Conservation (phyloP, 2,113 vertebrate genomes). For the Chionodraco myersi region DNA sequence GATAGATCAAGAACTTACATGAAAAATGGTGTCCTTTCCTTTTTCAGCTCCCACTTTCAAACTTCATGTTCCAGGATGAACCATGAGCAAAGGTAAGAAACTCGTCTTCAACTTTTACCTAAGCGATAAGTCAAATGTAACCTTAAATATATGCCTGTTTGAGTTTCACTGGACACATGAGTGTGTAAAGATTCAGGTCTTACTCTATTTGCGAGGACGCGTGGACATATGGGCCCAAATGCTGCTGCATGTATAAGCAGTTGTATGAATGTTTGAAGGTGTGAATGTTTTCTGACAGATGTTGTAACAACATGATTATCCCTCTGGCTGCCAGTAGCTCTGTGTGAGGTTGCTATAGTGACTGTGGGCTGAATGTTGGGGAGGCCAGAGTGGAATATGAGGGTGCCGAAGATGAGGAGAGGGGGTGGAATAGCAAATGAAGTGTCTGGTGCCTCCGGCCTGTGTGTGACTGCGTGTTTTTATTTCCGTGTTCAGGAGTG, state of each 20-base stretch:
- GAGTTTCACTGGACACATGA: too few species aligned
- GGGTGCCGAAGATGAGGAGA: constrained; percentile 61
- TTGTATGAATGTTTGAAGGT: constrained; percentile 18
- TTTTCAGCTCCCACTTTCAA: constrained; percentile 71
- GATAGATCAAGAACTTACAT: constrained; percentile 45
- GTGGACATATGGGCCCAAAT: constrained; percentile 31
- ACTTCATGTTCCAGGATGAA: constrained; percentile 65
- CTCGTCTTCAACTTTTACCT: neutral
- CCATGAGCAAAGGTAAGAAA: constrained; percentile 77
- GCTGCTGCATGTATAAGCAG: constrained; percentile 18
- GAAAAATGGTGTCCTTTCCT: constrained; percentile 49
- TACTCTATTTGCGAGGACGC: constrained; percentile 2
- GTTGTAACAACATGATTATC: constrained; percentile 65
- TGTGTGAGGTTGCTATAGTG: constrained; percentile 76
- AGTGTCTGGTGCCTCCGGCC: constrained; percentile 58
- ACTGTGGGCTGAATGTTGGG: constrained; percentile 70
- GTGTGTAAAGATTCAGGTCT: neutral
- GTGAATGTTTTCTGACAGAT: constrained; percentile 59
- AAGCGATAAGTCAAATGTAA: too few species aligned
- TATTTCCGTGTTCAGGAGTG: constrained; percentile 16
- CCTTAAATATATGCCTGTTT: neutral
- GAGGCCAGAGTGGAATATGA: constrained; percentile 68
- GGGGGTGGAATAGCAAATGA: constrained; percentile 78
- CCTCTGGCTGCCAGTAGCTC: constrained; percentile 55
- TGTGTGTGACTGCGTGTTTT: constrained; percentile 29